phyloP scores from a whole-genome alignment of 2,888 invertebrate species.

The Chirona hameri region DNA sequence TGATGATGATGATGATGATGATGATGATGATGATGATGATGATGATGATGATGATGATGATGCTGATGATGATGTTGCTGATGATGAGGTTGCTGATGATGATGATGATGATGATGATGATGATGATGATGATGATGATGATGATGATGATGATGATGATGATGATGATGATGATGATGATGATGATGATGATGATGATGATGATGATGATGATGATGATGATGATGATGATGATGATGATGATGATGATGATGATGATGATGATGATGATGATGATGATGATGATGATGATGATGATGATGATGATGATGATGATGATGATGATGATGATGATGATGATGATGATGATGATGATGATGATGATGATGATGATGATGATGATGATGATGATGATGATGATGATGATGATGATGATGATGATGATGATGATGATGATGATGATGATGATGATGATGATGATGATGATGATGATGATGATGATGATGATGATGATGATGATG shows the following conservation, averaged over 20 bases:
- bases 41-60: too few relatives aligned
- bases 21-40: too few relatives aligned
- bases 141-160: slow-evolving; percentile 22
- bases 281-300: slow-evolving; percentile 22
- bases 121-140: slow-evolving; percentile 11
- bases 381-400: too few relatives aligned
- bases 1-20: too few relatives aligned
- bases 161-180: slow-evolving; percentile 22
- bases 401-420: too few relatives aligned
- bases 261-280: slow-evolving; percentile 22
- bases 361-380: slow-evolving; percentile 22
- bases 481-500: slow-evolving; percentile 22
- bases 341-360: slow-evolving; percentile 22
- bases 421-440: slow-evolving; percentile 22
- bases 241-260: slow-evolving; percentile 22
- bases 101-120: too few relatives aligned
- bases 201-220: slow-evolving; percentile 22
- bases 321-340: slow-evolving; percentile 22
- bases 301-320: slow-evolving; percentile 22
- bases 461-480: slow-evolving; percentile 22
- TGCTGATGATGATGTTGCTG: too few relatives aligned
- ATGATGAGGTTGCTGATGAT: too few relatives aligned
- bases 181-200: slow-evolving; percentile 22
- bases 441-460: slow-evolving; percentile 22
- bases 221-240: slow-evolving; percentile 22